Conservation (phyloP, 2,888 invertebrate species). For the Toxonevra muliebris region DNA sequence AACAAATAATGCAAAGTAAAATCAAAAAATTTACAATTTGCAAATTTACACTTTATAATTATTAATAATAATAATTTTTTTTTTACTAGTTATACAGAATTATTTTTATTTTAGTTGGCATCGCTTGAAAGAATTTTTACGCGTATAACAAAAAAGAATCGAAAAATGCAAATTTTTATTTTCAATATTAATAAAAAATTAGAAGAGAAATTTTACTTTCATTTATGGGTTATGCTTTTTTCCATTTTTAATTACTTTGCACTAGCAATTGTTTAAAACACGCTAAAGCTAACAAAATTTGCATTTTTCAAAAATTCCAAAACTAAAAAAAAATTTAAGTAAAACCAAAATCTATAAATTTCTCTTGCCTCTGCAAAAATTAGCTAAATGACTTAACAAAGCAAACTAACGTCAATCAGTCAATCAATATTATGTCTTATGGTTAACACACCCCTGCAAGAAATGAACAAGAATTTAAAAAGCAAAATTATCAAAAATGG, state of each 20-base stretch:
- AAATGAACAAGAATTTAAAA: slow-evolving; percentile 16
- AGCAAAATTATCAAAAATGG: slow-evolving; percentile 3
- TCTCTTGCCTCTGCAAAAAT: background rate
- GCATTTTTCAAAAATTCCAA: slow-evolving; percentile 16
- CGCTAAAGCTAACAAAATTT: slow-evolving; percentile 2
- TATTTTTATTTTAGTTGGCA: slow-evolving; percentile 52
- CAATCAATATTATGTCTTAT: slow-evolving; percentile 60
- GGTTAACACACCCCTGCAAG: slow-evolving; percentile 63
- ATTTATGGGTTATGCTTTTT: too few relatives aligned
- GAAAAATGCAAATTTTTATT: slow-evolving; percentile 28
- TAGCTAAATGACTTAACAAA: slow-evolving; percentile 10
- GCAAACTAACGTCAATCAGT: background rate
- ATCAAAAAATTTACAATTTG: slow-evolving; percentile 13
- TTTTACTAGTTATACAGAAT: slow-evolving; percentile 2
- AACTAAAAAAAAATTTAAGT: background rate
- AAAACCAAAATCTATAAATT: slow-evolving; percentile 7
- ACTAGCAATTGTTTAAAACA: too few relatives aligned
- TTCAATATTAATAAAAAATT: background rate
- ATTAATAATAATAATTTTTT: background rate
- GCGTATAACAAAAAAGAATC: slow-evolving; percentile 13
- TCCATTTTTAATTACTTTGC: too few relatives aligned
- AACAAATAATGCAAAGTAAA: slow-evolving; percentile 14
- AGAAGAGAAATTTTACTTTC: too few relatives aligned
- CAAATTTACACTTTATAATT: background rate
- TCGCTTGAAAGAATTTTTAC: slow-evolving; percentile 52